A percentile compares a stretch with the other conserved stretches of the same genome.
These are phyloP conservation scores for Megamerina dolium DNA, from an alignment of 2,888 invertebrate genomes.

Conservation along the genomic window DNA sequence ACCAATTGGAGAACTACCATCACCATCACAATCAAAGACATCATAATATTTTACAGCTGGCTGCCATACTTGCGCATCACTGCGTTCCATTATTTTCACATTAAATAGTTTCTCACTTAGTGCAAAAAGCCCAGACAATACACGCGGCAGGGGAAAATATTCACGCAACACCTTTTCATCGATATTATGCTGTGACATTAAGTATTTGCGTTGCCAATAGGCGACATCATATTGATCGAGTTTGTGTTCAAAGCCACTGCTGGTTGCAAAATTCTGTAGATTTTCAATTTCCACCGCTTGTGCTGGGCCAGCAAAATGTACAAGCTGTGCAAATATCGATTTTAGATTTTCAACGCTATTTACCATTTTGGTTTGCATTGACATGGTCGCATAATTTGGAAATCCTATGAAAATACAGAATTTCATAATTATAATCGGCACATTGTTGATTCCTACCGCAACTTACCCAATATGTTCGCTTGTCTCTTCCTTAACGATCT, in stretches of 20 bases:
- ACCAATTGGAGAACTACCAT: conserved; percentile 55
- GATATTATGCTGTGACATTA: conserved; percentile 58
- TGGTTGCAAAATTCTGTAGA: conserved; percentile 66
- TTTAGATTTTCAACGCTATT: conserved; percentile 70
- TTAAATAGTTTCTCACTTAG: conserved; percentile 73
- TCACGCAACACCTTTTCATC: conserved; percentile 67
- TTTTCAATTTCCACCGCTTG: conserved; percentile 69
- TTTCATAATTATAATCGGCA: not conserved
- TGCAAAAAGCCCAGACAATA: conserved; percentile 71
- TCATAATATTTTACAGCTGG: conserved; percentile 78
- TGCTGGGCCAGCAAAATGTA: conserved; percentile 64
- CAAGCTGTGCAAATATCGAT: conserved; percentile 60
- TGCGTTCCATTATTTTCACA: conserved; percentile 64
- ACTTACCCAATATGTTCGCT: conserved; percentile 61
- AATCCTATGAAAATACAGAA: conserved; percentile 51
- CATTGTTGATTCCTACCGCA: not conserved
- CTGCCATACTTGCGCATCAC: conserved; percentile 70
- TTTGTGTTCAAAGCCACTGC: conserved; percentile 63
- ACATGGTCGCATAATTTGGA: conserved; percentile 74
- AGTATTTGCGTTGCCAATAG: conserved; percentile 79
- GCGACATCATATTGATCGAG: conserved; percentile 79
- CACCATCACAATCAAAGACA: conserved; percentile 57
- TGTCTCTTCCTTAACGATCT: conserved; percentile 62
- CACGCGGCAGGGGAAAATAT: conserved; percentile 77
- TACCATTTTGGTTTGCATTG: conserved; percentile 92